Conservation (phyloP, 2,113 vertebrate species). For the Ammodytes marinus region DNA sequence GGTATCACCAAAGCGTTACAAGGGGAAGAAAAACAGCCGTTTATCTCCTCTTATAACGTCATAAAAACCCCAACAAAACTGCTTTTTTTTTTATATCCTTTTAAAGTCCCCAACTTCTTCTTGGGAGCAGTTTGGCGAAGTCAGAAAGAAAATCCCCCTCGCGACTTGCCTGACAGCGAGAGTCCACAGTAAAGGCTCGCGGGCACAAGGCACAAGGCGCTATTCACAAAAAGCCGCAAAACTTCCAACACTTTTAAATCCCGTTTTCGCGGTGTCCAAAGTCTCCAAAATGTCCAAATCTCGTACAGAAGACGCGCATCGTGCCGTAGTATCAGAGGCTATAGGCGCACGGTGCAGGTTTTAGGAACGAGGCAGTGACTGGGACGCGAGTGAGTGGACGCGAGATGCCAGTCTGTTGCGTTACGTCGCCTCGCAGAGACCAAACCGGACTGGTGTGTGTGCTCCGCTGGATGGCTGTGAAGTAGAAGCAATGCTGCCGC, state of each 20-base stretch:
- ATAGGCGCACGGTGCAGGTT: neutral
- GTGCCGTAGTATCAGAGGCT: neutral
- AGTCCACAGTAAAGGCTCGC: constrained; percentile 22
- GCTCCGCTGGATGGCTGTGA: constrained; percentile 57
- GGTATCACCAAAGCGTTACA: constrained; percentile 31
- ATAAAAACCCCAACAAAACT: constrained; percentile 39
- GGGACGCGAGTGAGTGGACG: constrained; percentile 4
- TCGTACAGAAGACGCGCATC: constrained; percentile 45
- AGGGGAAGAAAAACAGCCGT: constrained; percentile 9
- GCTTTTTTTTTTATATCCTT: neutral
- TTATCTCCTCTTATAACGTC: constrained; percentile 59
- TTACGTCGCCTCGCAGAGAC: constrained; percentile 34
- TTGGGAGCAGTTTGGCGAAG: constrained; percentile 3
- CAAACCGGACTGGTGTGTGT: constrained; percentile 64
- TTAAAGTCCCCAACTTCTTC: constrained; percentile 55
- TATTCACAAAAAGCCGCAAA: neutral
- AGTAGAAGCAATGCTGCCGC: constrained; percentile 53
- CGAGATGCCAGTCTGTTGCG: constrained; percentile 17
- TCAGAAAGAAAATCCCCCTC: constrained; percentile 41
- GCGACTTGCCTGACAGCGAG: constrained; percentile 24
- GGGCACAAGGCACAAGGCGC: no score
- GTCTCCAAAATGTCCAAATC: constrained; percentile 49
- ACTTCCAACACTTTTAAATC: constrained; percentile 58
- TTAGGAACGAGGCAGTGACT: neutral
- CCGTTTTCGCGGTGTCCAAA: constrained; percentile 41